Conservation (phyloP, 1,140 invertebrate genomes). For the Drosophila sucinea region DNA sequence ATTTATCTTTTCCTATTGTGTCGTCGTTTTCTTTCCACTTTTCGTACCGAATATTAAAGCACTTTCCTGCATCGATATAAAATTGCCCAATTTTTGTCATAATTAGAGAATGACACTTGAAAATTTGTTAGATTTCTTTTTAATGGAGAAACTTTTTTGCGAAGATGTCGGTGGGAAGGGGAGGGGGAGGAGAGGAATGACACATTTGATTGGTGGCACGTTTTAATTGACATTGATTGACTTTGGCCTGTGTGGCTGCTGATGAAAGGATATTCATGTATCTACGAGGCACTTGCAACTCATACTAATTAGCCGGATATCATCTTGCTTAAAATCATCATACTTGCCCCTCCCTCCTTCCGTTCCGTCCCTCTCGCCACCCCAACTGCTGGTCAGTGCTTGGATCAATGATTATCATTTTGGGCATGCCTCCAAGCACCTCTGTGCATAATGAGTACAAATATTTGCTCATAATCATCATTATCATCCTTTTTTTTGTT, state of each 20-base stretch:
- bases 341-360: not conserved
- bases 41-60: too few relatives aligned
- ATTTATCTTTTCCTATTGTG: too few relatives aligned
- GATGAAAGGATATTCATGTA: slow-evolving; percentile 5
- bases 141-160: too few relatives aligned
- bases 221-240: slow-evolving; percentile 10
- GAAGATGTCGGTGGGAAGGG: too few relatives aligned
- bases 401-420: slow-evolving; percentile 13
- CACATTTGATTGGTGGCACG: not conserved
- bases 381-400: not conserved
- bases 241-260: not conserved
- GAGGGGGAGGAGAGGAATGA: not conserved
- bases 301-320: slow-evolving; percentile 7
- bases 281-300: not conserved
- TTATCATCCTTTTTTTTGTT: slow-evolving; percentile 28
- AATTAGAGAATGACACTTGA: too few relatives aligned
- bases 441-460: slow-evolving; percentile 64
- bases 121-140: too few relatives aligned
- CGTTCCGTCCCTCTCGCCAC: not conserved
- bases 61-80: too few relatives aligned
- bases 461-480: slow-evolving; percentile 59
- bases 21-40: too few relatives aligned
- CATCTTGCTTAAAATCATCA: slow-evolving; percentile 2
- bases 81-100: too few relatives aligned
- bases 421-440: slow-evolving; percentile 4